Conservation (phyloP, 2,797 vertebrate species). For the Lepidocolaptes lacrymiger region DNA sequence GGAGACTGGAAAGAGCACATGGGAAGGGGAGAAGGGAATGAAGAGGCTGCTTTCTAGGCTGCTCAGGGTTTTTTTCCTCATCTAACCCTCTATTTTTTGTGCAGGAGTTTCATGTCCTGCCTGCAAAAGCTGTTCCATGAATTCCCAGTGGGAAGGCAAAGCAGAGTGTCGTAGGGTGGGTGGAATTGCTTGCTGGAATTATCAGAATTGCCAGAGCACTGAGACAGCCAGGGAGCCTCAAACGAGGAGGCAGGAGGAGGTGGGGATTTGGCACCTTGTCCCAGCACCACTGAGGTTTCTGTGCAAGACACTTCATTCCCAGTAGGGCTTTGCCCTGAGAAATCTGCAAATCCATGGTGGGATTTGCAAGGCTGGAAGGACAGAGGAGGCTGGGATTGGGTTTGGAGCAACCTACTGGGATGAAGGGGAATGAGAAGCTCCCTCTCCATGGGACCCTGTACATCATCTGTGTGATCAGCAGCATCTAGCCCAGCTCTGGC, state of each 20-base stretch:
- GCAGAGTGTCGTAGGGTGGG: neutral
- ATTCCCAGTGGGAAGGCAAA: neutral
- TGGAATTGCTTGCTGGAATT: neutral
- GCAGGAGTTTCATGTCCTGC: neutral
- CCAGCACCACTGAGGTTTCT: neutral
- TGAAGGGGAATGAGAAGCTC: neutral
- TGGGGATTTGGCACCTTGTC: neutral
- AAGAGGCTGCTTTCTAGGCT: neutral
- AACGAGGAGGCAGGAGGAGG: neutral
- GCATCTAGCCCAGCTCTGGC: neutral
- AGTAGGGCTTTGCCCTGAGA: neutral
- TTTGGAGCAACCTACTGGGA: neutral
- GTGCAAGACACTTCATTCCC: neutral
- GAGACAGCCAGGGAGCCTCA: neutral
- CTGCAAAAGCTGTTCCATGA: neutral
- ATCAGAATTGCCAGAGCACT: neutral
- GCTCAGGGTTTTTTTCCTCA: neutral
- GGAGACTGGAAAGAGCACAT: neutral
- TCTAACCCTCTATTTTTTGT: neutral
- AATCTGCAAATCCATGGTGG: rapidly evolving
- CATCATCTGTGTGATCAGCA: neutral
- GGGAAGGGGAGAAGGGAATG: neutral
- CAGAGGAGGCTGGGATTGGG: neutral
- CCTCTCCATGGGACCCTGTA: neutral
- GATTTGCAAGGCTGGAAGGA: neutral